Conservation (phyloP, 2,888 invertebrate genomes). For the Galerucella calmariensis region DNA sequence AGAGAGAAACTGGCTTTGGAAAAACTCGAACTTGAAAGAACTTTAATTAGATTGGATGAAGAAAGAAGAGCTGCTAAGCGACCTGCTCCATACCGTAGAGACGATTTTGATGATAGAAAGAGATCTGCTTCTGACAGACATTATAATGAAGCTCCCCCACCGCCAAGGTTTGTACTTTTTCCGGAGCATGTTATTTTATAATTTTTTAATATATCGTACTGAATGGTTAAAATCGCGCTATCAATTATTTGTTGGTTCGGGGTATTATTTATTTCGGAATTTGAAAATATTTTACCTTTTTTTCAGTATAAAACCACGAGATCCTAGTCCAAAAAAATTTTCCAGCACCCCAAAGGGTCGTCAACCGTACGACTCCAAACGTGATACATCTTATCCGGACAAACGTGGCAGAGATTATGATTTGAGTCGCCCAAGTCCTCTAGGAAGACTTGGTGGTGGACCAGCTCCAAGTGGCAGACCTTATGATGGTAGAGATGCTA, state of each 20-base stretch:
- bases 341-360: slow-evolving; percentile 39
- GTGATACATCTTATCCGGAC: slow-evolving; percentile 53
- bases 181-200: background rate
- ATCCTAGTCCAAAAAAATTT: slow-evolving; percentile 53
- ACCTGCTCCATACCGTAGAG: slow-evolving; percentile 62
- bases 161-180: slow-evolving; percentile 65
- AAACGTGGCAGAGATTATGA: slow-evolving; percentile 57
- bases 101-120: slow-evolving; percentile 48
- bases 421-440: slow-evolving; percentile 47
- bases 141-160: slow-evolving; percentile 70
- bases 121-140: slow-evolving; percentile 52
- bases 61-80: slow-evolving; percentile 70
- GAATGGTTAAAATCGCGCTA: background rate
- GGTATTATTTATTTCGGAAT: too few relatives aligned
- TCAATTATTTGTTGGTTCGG: too few relatives aligned
- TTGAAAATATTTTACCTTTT: too few relatives aligned
- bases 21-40: slow-evolving; percentile 84
- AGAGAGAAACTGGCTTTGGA: slow-evolving; percentile 71
- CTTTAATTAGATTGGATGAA: slow-evolving; percentile 75
- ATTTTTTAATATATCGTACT: background rate
- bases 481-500: slow-evolving; percentile 50
- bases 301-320: slow-evolving; percentile 53
- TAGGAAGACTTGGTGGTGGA: slow-evolving; percentile 44
- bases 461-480: slow-evolving; percentile 45
- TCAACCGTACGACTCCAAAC: slow-evolving; percentile 54